Conservation (phyloP, 2,888 invertebrate genomes). For the Dione vanillae region DNA sequence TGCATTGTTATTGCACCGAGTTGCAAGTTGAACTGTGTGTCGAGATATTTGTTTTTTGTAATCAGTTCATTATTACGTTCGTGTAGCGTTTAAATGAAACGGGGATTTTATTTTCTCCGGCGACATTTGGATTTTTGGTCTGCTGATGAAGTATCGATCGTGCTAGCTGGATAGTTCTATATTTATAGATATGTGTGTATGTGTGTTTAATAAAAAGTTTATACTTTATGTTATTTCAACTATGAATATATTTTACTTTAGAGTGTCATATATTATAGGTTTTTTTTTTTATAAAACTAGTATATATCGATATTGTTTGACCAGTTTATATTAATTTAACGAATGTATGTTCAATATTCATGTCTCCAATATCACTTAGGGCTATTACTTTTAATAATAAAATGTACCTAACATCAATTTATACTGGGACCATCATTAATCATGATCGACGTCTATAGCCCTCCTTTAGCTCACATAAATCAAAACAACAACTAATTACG, state of each 20-base stretch:
- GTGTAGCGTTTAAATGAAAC: conserved; percentile 16
- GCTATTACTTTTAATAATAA: conserved; percentile 12
- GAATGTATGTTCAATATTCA: not conserved
- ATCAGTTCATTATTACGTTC: conserved; percentile 31
- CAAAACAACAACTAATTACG: conserved; percentile 24
- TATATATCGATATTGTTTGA: no score
- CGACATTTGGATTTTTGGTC: not conserved
- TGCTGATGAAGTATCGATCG: conserved; percentile 3
- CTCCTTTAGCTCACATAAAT: conserved; percentile 9
- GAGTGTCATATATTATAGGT: no score
- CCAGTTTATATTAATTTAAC: no score
- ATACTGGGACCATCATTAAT: conserved; percentile 12
- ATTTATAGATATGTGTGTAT: no score
- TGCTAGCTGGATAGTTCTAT: not conserved
- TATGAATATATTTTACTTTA: no score
- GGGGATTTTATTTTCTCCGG: conserved; percentile 8
- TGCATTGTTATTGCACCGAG: conserved; percentile 31
- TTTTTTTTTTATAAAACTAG: no score
- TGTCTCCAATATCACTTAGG: conserved; percentile 6
- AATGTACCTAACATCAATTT: not conserved
- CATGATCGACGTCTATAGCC: not conserved
- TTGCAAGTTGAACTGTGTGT: conserved; percentile 26
- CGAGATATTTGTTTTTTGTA: conserved; percentile 27
- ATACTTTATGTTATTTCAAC: no score
- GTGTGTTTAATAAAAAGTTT: no score